A percentile compares a stretch with the other conserved stretches of the same genome.
Evolutionary conservation across 2,888 invertebrate genomes (phyloP).

Genomic region (Hypena proboscidalis): DNA sequence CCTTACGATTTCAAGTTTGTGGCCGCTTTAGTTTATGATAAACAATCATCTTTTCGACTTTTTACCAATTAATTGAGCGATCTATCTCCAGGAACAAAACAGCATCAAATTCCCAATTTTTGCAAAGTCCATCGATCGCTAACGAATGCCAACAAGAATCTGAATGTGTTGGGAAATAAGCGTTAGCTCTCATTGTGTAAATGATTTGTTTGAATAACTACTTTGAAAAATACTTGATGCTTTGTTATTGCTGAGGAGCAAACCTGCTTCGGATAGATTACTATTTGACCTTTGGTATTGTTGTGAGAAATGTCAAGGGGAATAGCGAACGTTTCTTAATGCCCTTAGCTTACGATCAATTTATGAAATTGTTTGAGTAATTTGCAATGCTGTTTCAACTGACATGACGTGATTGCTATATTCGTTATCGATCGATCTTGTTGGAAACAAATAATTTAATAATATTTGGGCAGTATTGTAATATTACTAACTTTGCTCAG

Average conservation of each 20-base stretch:
- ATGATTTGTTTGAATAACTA: slow-evolving; percentile 1
- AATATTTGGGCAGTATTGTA: no score
- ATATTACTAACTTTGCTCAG: no score
- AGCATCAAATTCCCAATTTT: no score
- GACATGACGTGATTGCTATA: background rate
- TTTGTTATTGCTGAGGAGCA: slow-evolving; percentile 29
- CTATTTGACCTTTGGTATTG: slow-evolving; percentile 52
- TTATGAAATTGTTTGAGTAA: slow-evolving; percentile 27
- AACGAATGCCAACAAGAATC: no score
- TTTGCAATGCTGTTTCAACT: slow-evolving; percentile 12
- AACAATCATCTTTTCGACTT: no score
- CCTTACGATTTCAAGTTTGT: no score
- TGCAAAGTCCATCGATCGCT: no score
- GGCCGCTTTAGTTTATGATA: no score
- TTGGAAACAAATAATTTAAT: no score
- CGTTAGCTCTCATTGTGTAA: slow-evolving; percentile 1
- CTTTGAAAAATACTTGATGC: slow-evolving; percentile 10
- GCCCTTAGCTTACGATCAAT: slow-evolving; percentile 31
- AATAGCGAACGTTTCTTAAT: slow-evolving; percentile 47
- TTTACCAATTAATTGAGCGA: no score
- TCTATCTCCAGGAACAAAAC: no score
- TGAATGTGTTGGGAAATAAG: background rate
- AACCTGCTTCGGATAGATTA: slow-evolving; percentile 36
- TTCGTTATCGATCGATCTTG: no score
- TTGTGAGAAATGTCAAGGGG: slow-evolving; percentile 65